phyloP scores from a whole-genome alignment of 2,797 vertebrate genomes.

The Alcedo atthis region DNA sequence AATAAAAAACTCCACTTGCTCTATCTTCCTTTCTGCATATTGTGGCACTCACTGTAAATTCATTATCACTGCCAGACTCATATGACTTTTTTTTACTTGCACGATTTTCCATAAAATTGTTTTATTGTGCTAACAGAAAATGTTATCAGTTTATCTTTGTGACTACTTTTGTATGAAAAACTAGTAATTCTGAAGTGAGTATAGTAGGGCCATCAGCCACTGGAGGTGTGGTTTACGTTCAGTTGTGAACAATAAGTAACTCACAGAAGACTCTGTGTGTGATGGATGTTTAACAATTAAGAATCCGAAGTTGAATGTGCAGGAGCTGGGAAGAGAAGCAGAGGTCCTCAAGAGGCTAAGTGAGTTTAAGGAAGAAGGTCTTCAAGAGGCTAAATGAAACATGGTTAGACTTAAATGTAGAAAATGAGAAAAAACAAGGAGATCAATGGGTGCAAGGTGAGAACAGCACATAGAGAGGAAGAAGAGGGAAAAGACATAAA shows the following conservation, averaged over 20 bases:
- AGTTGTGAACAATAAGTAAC: not conserved
- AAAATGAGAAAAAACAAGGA: not conserved
- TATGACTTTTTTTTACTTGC: not conserved
- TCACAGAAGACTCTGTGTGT: not conserved
- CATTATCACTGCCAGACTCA: not conserved
- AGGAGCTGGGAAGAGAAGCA: slow-evolving; percentile 1
- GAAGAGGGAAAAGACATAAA: not conserved
- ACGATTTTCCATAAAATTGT: not conserved
- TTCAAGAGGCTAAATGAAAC: slow-evolving; percentile 15
- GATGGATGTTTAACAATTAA: slow-evolving; percentile 27
- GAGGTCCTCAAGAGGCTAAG: slow-evolving; percentile 17
- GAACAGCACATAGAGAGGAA: not conserved
- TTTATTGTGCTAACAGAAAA: not conserved
- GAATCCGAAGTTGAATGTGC: not conserved
- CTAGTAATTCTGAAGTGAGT: not conserved
- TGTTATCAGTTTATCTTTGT: not conserved
- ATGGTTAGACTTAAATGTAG: not conserved
- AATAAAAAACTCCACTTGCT: not conserved
- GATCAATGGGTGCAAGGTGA: not conserved
- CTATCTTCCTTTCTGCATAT: not conserved
- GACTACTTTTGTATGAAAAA: not conserved
- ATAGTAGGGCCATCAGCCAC: not conserved
- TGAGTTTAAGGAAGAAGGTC: not conserved
- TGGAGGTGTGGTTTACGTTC: not conserved
- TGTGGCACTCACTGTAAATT: not conserved